Conservation (phyloP, 2,888 invertebrate species). For the Drosophila borealis region DNA sequence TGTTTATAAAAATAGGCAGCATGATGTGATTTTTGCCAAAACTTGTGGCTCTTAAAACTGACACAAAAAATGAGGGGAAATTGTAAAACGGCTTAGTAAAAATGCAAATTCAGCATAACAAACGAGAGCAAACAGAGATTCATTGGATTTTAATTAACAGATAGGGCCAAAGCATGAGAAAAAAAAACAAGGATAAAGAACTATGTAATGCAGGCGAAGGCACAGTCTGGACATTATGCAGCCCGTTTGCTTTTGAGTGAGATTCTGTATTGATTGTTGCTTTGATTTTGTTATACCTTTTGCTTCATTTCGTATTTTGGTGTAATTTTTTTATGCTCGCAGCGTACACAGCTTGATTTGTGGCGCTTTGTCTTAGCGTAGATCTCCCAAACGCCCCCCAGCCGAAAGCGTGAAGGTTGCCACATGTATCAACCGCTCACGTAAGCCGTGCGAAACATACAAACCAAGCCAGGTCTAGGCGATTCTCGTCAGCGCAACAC, state of each 20-base stretch:
- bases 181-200: slow-evolving; percentile 19
- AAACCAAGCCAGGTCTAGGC: slow-evolving; percentile 13
- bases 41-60: slow-evolving; percentile 5
- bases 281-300: slow-evolving; percentile 20
- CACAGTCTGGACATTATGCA: slow-evolving; percentile 13
- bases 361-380: slow-evolving; percentile 53
- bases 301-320: neutral
- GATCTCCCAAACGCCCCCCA: slow-evolving; percentile 15
- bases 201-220: neutral
- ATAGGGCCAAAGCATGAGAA: slow-evolving; percentile 26
- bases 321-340: slow-evolving; percentile 55
- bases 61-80: too few species aligned
- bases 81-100: slow-evolving; percentile 18
- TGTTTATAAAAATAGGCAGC: slow-evolving; percentile 29
- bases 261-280: slow-evolving; percentile 38
- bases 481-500: slow-evolving; percentile 54
- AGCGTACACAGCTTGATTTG: slow-evolving; percentile 59
- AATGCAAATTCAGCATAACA: slow-evolving; percentile 55
- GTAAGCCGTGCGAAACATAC: slow-evolving; percentile 56
- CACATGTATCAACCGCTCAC: slow-evolving; percentile 48
- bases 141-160: slow-evolving; percentile 76
- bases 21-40: slow-evolving; percentile 1
- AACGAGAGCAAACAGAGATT: slow-evolving; percentile 45
- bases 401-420: slow-evolving; percentile 38
- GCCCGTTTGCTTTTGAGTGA: slow-evolving; percentile 18